phyloP scores from a whole-genome alignment of 2,888 invertebrate genomes.

The Scelioninae gen. 2 region DNA sequence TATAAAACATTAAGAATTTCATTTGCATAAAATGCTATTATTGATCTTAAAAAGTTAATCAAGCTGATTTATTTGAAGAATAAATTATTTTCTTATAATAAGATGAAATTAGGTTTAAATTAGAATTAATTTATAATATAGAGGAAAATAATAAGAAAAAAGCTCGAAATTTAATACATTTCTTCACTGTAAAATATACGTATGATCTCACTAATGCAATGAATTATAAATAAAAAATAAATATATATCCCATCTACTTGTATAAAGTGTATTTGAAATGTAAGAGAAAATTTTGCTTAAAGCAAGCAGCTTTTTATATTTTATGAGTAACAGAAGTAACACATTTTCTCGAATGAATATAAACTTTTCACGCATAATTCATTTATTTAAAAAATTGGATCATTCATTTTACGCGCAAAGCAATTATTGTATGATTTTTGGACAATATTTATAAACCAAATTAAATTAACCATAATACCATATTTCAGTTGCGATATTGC shows the following conservation, averaged over 20 bases:
- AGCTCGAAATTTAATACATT: too few species aligned
- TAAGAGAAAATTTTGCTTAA: background rate
- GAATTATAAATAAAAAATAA: too few species aligned
- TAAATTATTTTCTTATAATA: too few species aligned
- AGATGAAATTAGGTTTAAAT: too few species aligned
- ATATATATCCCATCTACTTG: background rate
- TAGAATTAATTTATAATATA: too few species aligned
- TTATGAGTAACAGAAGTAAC: background rate
- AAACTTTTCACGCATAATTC: background rate
- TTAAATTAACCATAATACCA: conserved; percentile 11
- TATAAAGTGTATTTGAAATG: background rate
- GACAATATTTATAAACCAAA: conserved; percentile 14
- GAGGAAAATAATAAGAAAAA: too few species aligned
- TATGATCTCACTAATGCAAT: too few species aligned
- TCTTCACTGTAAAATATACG: too few species aligned
- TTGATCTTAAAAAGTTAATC: too few species aligned
- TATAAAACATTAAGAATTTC: too few species aligned
- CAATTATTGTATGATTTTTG: background rate
- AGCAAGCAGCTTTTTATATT: background rate
- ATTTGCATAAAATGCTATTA: too few species aligned
- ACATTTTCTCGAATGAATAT: background rate
- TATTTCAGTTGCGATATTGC: conserved; percentile 20
- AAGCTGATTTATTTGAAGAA: too few species aligned
- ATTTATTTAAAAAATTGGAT: background rate
- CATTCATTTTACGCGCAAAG: background rate